Evolutionary conservation across 2,113 vertebrate genomes (phyloP).

Genomic region (Pygoscelis adeliae): DNA sequence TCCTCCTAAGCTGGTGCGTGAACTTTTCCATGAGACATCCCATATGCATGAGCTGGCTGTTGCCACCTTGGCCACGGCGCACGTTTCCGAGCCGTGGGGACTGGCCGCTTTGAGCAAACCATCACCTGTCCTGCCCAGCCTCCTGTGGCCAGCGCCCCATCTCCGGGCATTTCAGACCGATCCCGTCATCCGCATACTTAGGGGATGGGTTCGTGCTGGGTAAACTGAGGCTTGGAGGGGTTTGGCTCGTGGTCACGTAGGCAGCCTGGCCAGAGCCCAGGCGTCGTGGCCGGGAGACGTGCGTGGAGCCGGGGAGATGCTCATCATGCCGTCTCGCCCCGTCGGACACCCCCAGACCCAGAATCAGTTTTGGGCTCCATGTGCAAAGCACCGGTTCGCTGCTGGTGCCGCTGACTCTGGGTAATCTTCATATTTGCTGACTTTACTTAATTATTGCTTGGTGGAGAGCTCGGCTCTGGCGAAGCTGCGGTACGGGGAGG

Average conservation of each 20-base stretch:
- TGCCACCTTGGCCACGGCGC: background rate
- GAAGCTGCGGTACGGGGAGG: background rate
- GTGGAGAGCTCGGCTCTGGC: background rate
- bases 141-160: background rate
- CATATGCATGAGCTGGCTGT: background rate
- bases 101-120: background rate
- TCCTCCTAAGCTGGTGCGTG: background rate
- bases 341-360: accelerated
- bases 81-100: accelerated
- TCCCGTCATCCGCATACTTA: background rate
- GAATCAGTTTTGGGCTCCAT: background rate
- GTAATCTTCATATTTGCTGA: background rate
- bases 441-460: background rate
- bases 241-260: background rate
- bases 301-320: background rate
- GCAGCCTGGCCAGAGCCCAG: background rate
- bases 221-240: slow-evolving; percentile 26
- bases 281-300: accelerated
- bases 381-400: background rate
- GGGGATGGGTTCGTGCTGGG: background rate
- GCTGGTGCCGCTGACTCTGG: background rate
- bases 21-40: background rate
- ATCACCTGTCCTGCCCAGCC: background rate
- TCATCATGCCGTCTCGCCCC: accelerated
- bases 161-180: background rate